Percentiles rank a stretch among this genome's conserved stretches.
phyloP scores from a whole-genome alignment of 2,113 vertebrate species.

The Micronycteris hirsuta region DNA sequence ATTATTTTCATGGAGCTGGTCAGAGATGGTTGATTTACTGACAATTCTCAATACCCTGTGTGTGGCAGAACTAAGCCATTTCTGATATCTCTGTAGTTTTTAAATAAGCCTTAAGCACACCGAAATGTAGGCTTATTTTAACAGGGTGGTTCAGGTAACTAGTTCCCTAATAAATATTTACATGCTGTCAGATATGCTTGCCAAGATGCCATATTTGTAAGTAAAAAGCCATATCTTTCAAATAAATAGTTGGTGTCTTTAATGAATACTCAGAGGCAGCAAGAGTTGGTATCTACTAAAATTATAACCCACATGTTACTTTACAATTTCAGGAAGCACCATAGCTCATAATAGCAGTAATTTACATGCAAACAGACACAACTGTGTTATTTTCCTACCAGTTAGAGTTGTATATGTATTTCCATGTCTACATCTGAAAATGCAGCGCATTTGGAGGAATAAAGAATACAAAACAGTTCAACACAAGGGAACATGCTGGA shows the following conservation, averaged over 20 bases:
- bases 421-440: constrained; percentile 41
- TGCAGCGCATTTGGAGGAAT: constrained; percentile 7
- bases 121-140: background rate
- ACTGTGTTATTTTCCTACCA: constrained; percentile 57
- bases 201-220: constrained; percentile 38
- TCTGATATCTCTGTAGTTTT: background rate
- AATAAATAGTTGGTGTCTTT: constrained; percentile 55
- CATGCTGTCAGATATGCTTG: constrained; percentile 32
- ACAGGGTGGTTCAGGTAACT: background rate
- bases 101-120: background rate
- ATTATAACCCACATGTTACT: constrained; percentile 60
- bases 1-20: background rate
- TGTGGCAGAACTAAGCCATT: background rate
- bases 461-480: background rate
- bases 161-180: constrained; percentile 62
- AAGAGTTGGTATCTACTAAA: constrained; percentile 59
- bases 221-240: constrained; percentile 39
- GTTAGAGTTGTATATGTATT: background rate
- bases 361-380: constrained; percentile 33
- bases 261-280: constrained; percentile 60
- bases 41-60: background rate
- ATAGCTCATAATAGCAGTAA: constrained; percentile 55
- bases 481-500: background rate
- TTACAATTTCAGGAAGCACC: constrained; percentile 65
- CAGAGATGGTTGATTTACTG: background rate